These are phyloP conservation scores for Danionella dracula DNA, from an alignment of 2,797 vertebrate species.

Conservation along the genomic window DNA sequence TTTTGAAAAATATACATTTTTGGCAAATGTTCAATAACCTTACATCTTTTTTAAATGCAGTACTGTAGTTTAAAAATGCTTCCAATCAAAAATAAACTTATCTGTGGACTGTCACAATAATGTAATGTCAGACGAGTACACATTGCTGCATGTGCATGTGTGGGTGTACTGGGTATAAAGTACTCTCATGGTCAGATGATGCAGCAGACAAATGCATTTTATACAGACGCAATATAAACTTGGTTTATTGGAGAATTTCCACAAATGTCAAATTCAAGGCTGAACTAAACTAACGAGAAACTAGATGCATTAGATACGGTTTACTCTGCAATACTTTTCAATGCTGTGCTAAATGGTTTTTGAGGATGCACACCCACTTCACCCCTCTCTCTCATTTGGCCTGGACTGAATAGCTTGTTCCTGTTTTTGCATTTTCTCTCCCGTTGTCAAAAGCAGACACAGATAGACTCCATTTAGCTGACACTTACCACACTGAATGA, in stretches of 20 bases:
- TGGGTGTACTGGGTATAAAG: constrained; percentile 4
- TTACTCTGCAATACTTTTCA: not conserved
- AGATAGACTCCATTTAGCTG: not conserved
- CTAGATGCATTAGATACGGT: not conserved
- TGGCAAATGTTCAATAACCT: no score
- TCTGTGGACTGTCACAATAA: no score
- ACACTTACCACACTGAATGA: not conserved
- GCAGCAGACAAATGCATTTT: not conserved
- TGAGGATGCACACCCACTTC: not conserved
- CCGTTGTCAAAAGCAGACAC: not conserved
- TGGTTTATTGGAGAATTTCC: not conserved
- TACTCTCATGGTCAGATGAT: not conserved
- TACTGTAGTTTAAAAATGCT: no score
- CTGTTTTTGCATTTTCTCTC: not conserved
- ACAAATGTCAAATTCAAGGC: not conserved
- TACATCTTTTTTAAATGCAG: no score
- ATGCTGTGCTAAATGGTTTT: constrained; percentile 8
- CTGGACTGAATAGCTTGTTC: not conserved
- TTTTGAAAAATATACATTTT: no score
- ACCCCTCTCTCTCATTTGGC: not conserved
- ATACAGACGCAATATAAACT: not conserved
- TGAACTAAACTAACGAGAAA: not conserved
- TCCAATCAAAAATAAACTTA: no score
- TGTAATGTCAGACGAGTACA: no score
- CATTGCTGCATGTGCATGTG: not conserved